Conservation (phyloP, 2,797 vertebrate genomes). For the Pelobates cultripes region DNA sequence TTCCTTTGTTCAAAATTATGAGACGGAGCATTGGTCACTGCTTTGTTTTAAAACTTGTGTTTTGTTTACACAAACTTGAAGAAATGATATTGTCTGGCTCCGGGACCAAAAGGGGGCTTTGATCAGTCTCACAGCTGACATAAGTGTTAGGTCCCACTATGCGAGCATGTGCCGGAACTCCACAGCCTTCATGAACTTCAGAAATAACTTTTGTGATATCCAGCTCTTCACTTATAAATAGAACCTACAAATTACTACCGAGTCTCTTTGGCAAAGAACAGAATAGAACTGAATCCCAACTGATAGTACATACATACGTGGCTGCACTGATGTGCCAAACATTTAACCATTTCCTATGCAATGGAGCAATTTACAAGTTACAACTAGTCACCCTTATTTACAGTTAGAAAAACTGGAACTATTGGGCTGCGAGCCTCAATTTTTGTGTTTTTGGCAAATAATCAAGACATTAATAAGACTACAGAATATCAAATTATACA, state of each 20-base stretch:
- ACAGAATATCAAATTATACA: too few relatives aligned
- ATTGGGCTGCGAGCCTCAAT: too few relatives aligned
- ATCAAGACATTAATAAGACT: too few relatives aligned
- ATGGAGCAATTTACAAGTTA: too few relatives aligned
- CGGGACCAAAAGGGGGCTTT: conserved; percentile 37
- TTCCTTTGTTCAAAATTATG: background rate
- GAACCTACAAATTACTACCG: background rate
- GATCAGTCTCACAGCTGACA: conserved; percentile 47
- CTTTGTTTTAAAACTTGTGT: conserved; percentile 25
- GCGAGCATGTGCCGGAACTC: conserved; percentile 30
- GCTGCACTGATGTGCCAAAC: too few relatives aligned
- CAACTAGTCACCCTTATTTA: too few relatives aligned
- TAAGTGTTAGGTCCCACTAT: conserved; percentile 21
- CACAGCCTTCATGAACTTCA: conserved; percentile 30
- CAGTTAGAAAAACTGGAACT: too few relatives aligned
- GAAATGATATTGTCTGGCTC: conserved; percentile 37
- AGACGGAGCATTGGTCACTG: conserved; percentile 10
- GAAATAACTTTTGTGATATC: conserved; percentile 30
- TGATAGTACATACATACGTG: background rate
- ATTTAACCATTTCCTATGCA: too few relatives aligned
- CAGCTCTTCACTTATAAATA: conserved; percentile 43
- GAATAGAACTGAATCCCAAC: background rate
- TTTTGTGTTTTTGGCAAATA: too few relatives aligned
- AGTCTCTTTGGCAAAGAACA: conserved; percentile 16
- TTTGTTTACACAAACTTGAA: conserved; percentile 42